phyloP scores from a whole-genome alignment of 2,888 invertebrate genomes.

The Pandemis corylana region DNA sequence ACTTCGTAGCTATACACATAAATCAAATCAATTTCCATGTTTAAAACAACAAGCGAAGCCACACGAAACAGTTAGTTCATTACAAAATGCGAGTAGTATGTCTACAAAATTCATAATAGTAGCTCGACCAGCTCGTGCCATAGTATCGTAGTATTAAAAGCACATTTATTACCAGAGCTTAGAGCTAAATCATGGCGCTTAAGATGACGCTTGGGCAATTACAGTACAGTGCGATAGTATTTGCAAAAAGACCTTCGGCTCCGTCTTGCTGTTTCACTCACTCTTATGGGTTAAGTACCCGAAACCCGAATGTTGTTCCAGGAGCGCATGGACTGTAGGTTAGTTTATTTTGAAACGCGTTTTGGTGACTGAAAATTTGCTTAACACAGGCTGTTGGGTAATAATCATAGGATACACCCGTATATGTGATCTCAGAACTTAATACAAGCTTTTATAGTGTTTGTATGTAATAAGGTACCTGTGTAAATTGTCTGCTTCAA shows the following conservation, averaged over 20 bases:
- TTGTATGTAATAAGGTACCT: too few relatives aligned
- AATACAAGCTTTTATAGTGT: too few relatives aligned
- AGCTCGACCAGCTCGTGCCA: constrained; percentile 70
- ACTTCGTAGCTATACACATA: too few relatives aligned
- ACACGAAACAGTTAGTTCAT: constrained; percentile 15
- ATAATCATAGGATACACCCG: too few relatives aligned
- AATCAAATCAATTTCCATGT: background rate
- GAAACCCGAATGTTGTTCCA: too few relatives aligned
- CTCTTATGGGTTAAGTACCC: too few relatives aligned
- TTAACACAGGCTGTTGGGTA: too few relatives aligned
- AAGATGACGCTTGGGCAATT: constrained; percentile 62
- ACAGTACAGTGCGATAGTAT: background rate
- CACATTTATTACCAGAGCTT: constrained; percentile 79
- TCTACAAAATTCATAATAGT: constrained; percentile 72
- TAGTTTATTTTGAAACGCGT: background rate
- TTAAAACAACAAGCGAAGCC: constrained; percentile 6
- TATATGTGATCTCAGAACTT: too few relatives aligned
- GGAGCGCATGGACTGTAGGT: background rate
- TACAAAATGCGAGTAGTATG: constrained; percentile 27
- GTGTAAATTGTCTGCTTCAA: too few relatives aligned
- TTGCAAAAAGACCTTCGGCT: too few relatives aligned
- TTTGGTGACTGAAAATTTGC: too few relatives aligned
- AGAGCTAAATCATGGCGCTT: constrained; percentile 70
- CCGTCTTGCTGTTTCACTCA: too few relatives aligned
- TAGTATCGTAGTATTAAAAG: constrained; percentile 78